Percentiles rank a stretch among this genome's conserved stretches.
Conservation (phyloP, 2,797 vertebrate genomes). For the Gobionotothen gibberifrons region DNA sequence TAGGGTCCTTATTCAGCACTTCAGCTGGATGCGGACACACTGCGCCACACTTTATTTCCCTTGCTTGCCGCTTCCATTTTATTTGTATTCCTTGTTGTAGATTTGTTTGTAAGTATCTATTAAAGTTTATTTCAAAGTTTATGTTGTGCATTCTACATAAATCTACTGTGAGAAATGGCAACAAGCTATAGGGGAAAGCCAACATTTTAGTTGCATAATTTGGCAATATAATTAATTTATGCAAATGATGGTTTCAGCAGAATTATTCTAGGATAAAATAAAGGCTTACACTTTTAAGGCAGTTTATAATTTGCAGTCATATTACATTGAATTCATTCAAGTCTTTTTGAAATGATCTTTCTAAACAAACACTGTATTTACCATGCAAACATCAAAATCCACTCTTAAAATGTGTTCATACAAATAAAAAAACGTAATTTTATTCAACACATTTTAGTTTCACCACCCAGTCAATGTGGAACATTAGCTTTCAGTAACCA, state of each 20-base stretch:
- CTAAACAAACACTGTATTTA: background rate
- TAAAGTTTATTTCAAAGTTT: constrained; percentile 90
- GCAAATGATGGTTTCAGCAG: too few species aligned
- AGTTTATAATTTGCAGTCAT: background rate
- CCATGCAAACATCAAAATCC: background rate
- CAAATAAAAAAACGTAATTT: too few species aligned
- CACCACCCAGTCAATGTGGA: background rate
- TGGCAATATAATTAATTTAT: background rate
- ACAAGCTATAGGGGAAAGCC: background rate
- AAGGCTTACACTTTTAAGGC: background rate
- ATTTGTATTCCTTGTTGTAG: constrained; percentile 89
- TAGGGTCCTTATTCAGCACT: constrained; percentile 57
- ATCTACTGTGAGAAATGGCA: background rate
- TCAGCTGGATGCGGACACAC: constrained; percentile 56
- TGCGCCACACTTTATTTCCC: constrained; percentile 67
- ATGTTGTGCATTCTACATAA: background rate
- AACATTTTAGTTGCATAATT: background rate
- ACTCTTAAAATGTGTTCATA: background rate
- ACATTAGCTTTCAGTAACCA: background rate
- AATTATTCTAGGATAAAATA: background rate
- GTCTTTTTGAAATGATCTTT: too few species aligned
- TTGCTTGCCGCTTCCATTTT: constrained; percentile 87
- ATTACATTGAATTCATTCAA: background rate
- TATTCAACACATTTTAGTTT: background rate
- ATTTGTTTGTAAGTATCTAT: constrained; percentile 90